These are phyloP conservation scores for Platycnemis pennipes DNA, from an alignment of 2,888 invertebrate species.

Conservation along the genomic window DNA sequence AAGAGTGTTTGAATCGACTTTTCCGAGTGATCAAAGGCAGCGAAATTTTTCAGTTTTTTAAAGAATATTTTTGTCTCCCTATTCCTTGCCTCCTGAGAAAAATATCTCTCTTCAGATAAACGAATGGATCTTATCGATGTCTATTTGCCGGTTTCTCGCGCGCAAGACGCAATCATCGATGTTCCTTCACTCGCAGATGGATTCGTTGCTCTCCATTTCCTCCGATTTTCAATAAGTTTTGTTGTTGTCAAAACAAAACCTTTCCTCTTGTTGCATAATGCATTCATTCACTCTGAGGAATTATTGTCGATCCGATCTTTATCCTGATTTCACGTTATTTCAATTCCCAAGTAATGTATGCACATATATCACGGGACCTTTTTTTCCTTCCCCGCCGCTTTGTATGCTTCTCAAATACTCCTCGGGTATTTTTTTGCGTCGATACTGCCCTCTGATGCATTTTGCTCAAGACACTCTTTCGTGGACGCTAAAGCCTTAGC, in stretches of 20 bases:
- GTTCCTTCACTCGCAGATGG: background rate
- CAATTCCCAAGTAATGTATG: conserved; percentile 9
- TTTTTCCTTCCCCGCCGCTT: background rate
- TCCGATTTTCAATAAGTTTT: background rate
- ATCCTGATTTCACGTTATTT: conserved; percentile 16
- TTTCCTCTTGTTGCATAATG: background rate
- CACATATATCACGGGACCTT: background rate
- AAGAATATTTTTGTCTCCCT: background rate
- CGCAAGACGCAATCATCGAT: background rate
- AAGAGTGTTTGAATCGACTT: background rate
- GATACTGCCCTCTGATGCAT: background rate
- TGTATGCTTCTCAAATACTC: conserved; percentile 20
- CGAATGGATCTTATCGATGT: background rate
- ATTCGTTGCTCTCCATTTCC: background rate
- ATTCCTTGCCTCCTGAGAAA: background rate
- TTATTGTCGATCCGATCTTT: background rate
- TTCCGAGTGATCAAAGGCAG: background rate
- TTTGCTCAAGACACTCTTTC: background rate
- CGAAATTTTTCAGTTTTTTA: background rate
- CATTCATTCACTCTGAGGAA: background rate
- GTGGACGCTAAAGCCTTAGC: background rate
- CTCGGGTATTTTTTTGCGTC: background rate
- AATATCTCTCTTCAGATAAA: background rate
- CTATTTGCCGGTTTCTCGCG: background rate
- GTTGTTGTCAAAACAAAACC: background rate